Base-by-base conservation (phyloP, 2,797 vertebrate species). In the Zenarchopterus dispar region DNA sequence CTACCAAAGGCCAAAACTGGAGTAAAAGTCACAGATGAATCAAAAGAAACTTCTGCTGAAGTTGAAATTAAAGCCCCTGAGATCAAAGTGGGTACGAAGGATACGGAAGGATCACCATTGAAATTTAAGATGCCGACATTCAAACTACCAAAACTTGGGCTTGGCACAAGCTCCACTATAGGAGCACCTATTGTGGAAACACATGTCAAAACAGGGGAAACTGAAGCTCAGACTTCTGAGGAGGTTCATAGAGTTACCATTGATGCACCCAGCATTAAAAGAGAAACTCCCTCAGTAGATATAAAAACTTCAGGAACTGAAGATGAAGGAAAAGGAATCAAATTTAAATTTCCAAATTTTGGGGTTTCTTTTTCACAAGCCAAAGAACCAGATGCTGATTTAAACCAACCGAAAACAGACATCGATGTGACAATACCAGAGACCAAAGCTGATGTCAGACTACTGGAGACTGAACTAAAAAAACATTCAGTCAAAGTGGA, bases 51-150 rank as follows among this genome's bases (percentile, higher is more conserved):
- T 16, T 56, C 74, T 45, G 48, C 61, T 36, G 42, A 81, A 18
- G 54, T 78, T 0, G 54, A 87, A 39, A 43, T 71, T 0, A 69
- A 70, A 71, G 9, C 36, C 33, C 57, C 70, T 45, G 57, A 73
- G 15, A 75, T 68, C 16, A 49, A 57, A n/a, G 43, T 1, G 65
- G 28, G 11, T 3, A 0, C 51, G 50, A 75, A 59, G 17, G 41
- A 52, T 19, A 10, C 0, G 41, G 55, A 80, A n/a, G 77, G 21
- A 56, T 80, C 83, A 9, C 59, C 69, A 69, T 69, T 49, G n/a
- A 85, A 80, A 61, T 85, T 87, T 53, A 89, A 88, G 67, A 84
- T 88, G 63, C 77, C 93, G 19, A 81, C 75, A 57, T 93, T 94
- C 36, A 80, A 91, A 24, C 73, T 87, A 51, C 92, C 94, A 0